Base-by-base conservation (phyloP, 2,797 vertebrate species). In the Pipistrellus pipistrellus region DNA sequence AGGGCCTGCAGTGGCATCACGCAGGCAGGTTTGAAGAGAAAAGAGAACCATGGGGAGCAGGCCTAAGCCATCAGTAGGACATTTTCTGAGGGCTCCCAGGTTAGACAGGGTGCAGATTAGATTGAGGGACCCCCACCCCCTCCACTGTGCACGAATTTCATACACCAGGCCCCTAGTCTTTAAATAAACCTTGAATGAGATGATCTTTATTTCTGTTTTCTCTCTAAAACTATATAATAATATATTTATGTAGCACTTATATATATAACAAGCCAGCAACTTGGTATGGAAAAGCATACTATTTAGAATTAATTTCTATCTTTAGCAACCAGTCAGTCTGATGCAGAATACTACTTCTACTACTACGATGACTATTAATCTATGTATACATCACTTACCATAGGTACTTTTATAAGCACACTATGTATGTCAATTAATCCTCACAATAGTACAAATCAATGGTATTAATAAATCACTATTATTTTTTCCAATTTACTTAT, bases 301-400 rank as follows among this genome's bases (percentile, higher is more conserved):
- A 48, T 75, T 93, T 73, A 89, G 91, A 82, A 72, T 88, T 81
- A 73, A 76, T 82, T 94, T 87, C 21, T 55, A 6, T 75, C 64
- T 88, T 91, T 5, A 82, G 48, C 4, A 69, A 9, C 6, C 71
- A 86, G 41, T 91, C 14, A 20, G 32, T 68, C 21, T 81, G 84
- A 85, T 38, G 9, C 18, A 71, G 27, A 94, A 32, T 44, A 23
- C 27, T 30, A 59, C 57, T 59, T 59, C 11, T 59, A 59, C 11
- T 30, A 30, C 59, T 62, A 62, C 2, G 1, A 25, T 57, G 27
- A 30, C 59, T 62, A 75, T 32, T 69, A 23, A 59, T 73, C 35
- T 9, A 72, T 57, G 1, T 76, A 53, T 46, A 9, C 38, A 9
- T 8, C 4, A 62, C 1, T 94, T 72, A 41, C 6, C 11, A 35